Evolutionary conservation across 2,888 invertebrate species (phyloP), one percentile per base, ranked within the genome.

Genomic region (Scelioninae gen. 1): DNA sequence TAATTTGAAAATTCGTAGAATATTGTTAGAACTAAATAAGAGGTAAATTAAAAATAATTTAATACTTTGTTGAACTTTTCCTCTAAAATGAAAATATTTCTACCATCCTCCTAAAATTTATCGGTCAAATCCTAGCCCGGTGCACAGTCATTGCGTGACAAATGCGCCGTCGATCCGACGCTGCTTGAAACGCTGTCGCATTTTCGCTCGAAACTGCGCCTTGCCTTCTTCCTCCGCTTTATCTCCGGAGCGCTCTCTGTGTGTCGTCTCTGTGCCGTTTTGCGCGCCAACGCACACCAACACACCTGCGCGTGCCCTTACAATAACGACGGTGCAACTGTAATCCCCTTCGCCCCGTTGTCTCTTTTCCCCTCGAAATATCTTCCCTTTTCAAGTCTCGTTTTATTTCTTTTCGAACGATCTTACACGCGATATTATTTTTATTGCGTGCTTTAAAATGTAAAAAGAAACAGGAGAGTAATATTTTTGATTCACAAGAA

Each of bases 171-270:
- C 75, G 66, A 75, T 75, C 49, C 75, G 29, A 65, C 66, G 53
- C 69, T 78, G 69, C 38, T 63, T 60, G 66, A 66, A 79, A 79
- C 78, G 69, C 62, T 55, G 66, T 62, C 66, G 74, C 80, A 62
- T 80, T 76, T 53, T 75, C 69, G 81, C 71, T 83, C 69, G 71
- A 66, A 79, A 69, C 80, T 82, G 63, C 75, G 60, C 47, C 69
- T 75, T 49, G 47, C 55, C 69, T 38, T 65, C 34, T 60, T 75
- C 65, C 63, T 45, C 63, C 38, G 47, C 49, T 43, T n/a, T 43
- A 10, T n/a, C 62, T 65, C 38, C 31, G 51, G 15, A 16, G 38
- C 56, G 38, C 56, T 32, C 51, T 40, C 55, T 29, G 5, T 49
- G 53, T 69, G 38, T 23, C 58, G 45, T 49, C 62, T 43, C 60